Evolutionary conservation across 2,888 invertebrate genomes (phyloP).

Genomic region (Drepana falcataria): DNA sequence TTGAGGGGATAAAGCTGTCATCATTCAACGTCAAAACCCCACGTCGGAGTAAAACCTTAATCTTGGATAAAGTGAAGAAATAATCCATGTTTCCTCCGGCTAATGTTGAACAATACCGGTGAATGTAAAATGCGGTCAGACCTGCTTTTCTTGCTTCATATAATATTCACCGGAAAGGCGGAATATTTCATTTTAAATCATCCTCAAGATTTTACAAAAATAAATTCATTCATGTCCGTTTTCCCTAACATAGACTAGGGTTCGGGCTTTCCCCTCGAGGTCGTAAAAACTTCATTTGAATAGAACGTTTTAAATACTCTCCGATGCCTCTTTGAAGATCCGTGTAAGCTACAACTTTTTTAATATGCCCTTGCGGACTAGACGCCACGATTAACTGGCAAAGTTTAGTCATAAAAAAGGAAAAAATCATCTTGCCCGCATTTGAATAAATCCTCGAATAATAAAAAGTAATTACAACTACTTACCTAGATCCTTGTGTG

Average conservation of each 20-base stretch:
- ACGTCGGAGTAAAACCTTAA: constrained; percentile 3
- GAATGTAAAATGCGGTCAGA: constrained; percentile 1
- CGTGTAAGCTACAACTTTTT: constrained; percentile 55
- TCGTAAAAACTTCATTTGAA: neutral
- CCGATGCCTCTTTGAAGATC: constrained; percentile 46
- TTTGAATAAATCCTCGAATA: constrained; percentile 34
- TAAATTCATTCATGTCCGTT: too few species aligned
- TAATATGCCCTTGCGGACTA: constrained; percentile 49
- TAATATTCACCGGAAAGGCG: neutral
- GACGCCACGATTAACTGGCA: constrained; percentile 43
- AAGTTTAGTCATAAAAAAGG: constrained; percentile 49
- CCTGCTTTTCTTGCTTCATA: neutral
- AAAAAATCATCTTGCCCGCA: constrained; percentile 27
- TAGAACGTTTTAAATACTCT: constrained; percentile 32
- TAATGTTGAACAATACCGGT: neutral
- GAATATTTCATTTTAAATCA: too few species aligned
- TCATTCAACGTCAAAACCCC: constrained; percentile 15
- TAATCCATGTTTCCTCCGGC: neutral
- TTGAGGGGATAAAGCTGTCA: constrained; percentile 13
- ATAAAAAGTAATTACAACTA: constrained; percentile 32
- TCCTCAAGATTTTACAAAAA: too few species aligned
- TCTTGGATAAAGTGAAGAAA: neutral
- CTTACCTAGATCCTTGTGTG: constrained; percentile 29
- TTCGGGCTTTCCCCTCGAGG: too few species aligned
- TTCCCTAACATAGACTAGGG: too few species aligned